These are phyloP conservation scores for Watersipora subatra DNA, from an alignment of 1,140 invertebrate species.

Conservation along the genomic window DNA sequence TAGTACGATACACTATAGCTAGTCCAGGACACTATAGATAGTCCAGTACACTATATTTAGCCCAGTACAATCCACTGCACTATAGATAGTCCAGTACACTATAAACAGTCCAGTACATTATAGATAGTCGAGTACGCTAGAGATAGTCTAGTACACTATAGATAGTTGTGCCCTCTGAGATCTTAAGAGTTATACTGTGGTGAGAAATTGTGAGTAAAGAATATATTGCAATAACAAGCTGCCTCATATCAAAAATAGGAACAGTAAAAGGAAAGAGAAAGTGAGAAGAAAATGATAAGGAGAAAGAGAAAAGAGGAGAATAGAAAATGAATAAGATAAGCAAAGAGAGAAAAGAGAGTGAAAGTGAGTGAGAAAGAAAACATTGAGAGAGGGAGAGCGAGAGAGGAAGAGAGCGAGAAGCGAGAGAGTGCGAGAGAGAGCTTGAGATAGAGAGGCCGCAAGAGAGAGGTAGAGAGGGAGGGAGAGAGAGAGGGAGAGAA, in stretches of 20 bases:
- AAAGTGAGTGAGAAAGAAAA: background rate
- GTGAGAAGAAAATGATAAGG: conserved; percentile 7
- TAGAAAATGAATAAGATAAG: conserved; percentile 7
- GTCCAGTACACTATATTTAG: too few relatives aligned
- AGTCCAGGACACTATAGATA: too few relatives aligned
- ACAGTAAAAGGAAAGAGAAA: background rate
- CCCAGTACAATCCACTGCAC: too few relatives aligned
- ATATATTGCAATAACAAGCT: too few relatives aligned
- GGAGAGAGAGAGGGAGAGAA: background rate
- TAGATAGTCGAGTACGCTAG: too few relatives aligned
- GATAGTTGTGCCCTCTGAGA: too few relatives aligned
- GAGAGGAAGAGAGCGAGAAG: background rate
- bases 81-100: too few relatives aligned
- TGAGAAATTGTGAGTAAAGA: too few relatives aligned
- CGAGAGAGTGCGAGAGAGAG: background rate
- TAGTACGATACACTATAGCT: too few relatives aligned
- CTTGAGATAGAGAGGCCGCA: background rate
- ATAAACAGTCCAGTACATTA: too few relatives aligned
- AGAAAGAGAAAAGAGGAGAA: conserved; percentile 3
- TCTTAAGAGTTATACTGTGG: too few relatives aligned
- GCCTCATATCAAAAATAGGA: conserved; percentile 2
- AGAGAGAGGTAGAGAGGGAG: background rate
- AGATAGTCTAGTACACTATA: too few relatives aligned
- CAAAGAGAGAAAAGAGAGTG: conserved; percentile 4
- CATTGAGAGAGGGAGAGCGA: conserved; percentile 1